phyloP scores from a whole-genome alignment of 2,797 vertebrate species.

The Nannoperca obscura region DNA sequence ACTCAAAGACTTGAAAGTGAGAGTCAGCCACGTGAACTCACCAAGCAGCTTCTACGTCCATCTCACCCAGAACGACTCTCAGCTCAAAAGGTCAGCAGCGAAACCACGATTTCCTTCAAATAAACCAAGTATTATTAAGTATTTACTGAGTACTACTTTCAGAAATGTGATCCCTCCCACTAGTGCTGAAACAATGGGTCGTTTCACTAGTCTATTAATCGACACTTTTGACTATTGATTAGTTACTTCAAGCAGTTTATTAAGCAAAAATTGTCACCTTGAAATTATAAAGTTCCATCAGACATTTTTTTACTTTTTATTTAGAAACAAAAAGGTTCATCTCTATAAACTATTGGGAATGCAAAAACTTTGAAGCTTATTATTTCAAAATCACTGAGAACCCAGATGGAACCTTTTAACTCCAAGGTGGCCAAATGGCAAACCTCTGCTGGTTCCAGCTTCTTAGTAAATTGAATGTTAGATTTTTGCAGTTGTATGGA shows the following conservation, averaged over 20 bases:
- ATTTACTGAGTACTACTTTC: not conserved
- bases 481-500: not conserved
- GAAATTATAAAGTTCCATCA: too few species aligned
- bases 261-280: not conserved
- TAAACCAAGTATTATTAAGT: too few species aligned
- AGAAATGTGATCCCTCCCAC: not conserved
- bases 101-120: not conserved
- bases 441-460: not conserved
- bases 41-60: constrained; percentile 92
- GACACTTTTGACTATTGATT: not conserved
- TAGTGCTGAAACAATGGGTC: not conserved
- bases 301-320: too few species aligned
- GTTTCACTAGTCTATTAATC: not conserved
- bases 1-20: constrained; percentile 83
- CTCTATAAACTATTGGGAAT: too few species aligned
- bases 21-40: constrained; percentile 88
- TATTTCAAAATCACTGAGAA: too few species aligned
- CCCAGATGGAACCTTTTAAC: too few species aligned
- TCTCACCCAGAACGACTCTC: constrained; percentile 78
- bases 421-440: too few species aligned
- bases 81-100: constrained; percentile 86
- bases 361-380: too few species aligned
- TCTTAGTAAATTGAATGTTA: not conserved
- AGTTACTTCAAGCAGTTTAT: not conserved
- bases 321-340: too few species aligned